Base-by-base conservation (phyloP, 2,113 vertebrate genomes). In the Mugil cephalus region DNA sequence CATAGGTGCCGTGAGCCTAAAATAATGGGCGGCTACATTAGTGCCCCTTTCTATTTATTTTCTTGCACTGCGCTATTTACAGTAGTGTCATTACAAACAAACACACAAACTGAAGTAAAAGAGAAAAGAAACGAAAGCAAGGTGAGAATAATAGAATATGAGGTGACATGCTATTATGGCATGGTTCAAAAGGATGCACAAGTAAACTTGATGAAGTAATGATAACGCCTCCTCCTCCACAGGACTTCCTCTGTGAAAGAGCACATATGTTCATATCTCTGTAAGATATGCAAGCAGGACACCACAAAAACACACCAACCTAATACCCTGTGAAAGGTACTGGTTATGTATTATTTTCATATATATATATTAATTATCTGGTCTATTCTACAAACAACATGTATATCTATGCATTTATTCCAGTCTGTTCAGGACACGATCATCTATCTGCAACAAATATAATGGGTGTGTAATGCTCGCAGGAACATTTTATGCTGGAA, bases 231-330 rank as follows among this genome's bases (percentile, higher is more conserved):
- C n/a, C n/a, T n/a, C n/a, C n/a, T n/a, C n/a, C n/a, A n/a, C n/a
- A n/a, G n/a, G 17, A 61, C 60, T 77, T 69, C 30, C n/a, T 65
- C 14, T 42, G 6, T 42, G 9, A 42, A 42, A 42, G 10, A 12
- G 9, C 40, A 42, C 9, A 42, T 42, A 42, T 42, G 40, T 10
- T 42, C 40, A 42, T 13, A 10, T 30, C 13, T 18, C 0, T 6
- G 21, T 59, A 14, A n/a, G 10, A 43, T 21, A 53, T 30, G 40
- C 40, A 42, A 10, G 7, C 40, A 10, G 24, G 40, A n/a, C n/a
- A n/a, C 24, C 24, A 30, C 24, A 30, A 3, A 3, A 30, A 30
- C 24, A 30, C 24, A 30, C 5, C 24, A 5, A 2, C 24, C 24
- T 30, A 30, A 30, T 30, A 30, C 2, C 24, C 24, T 5, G 24